Percentiles rank a stretch among this genome's conserved stretches.
Conservation (phyloP, 2,797 vertebrate species). For the Nasua narica region DNA sequence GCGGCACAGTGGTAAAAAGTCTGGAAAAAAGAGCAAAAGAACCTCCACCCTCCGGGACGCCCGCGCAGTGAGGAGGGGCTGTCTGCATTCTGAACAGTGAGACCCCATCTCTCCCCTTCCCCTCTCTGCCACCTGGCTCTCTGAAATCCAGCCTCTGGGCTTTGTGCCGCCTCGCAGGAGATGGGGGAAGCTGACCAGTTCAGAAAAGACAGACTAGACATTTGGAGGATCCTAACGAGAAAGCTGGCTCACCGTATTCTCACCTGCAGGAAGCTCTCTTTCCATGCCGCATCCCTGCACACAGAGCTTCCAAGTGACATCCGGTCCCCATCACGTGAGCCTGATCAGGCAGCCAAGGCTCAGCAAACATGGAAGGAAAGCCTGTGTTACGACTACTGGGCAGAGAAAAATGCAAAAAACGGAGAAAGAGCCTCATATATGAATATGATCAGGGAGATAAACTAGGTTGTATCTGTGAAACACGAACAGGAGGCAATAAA, state of each 20-base stretch:
- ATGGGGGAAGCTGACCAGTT: neutral
- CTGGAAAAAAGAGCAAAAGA: neutral
- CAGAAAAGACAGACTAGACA: neutral
- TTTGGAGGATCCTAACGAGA: neutral
- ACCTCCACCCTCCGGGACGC: too few species aligned
- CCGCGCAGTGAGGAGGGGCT: too few species aligned
- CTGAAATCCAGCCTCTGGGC: neutral
- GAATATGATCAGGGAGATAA: neutral
- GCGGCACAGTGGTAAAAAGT: neutral
- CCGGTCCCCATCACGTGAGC: neutral
- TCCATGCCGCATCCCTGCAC: too few species aligned
- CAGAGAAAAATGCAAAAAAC: neutral
- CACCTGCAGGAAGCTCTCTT: neutral
- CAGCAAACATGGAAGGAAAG: neutral
- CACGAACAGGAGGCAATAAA: neutral
- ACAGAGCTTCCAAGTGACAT: neutral
- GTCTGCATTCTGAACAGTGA: neutral
- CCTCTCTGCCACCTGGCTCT: neutral
- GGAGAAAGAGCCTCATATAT: neutral
- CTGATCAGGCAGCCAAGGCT: fast-evolving
- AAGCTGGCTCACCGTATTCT: neutral
- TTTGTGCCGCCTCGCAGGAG: neutral
- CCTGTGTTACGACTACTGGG: neutral
- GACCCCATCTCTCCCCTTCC: fast-evolving
- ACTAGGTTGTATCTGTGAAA: neutral